Conservation (phyloP, 2,888 invertebrate genomes). For the Opisthograptis luteolata region DNA sequence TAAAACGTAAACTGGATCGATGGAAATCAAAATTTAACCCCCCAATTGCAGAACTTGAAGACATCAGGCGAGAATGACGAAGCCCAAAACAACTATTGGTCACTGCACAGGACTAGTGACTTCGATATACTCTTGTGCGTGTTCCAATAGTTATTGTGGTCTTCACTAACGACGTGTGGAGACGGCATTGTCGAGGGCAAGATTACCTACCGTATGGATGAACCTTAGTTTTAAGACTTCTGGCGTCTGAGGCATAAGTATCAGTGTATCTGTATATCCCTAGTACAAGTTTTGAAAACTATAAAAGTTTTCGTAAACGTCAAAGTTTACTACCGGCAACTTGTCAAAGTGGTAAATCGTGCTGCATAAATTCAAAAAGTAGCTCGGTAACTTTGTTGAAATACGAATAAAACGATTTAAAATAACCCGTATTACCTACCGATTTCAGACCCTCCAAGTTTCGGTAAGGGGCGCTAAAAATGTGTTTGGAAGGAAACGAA, state of each 20-base stretch:
- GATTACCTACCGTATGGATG: not conserved
- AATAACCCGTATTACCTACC: too few relatives aligned
- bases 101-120: constrained; percentile 97
- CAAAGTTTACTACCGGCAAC: too few relatives aligned
- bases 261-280: too few relatives aligned
- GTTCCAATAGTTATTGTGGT: constrained; percentile 99
- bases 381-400: too few relatives aligned
- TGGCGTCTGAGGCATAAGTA: not conserved
- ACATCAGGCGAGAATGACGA: constrained; percentile 56
- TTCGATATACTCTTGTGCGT: constrained; percentile 97
- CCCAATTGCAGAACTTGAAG: constrained; percentile 30
- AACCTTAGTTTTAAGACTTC: not conserved
- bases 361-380: too few relatives aligned
- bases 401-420: too few relatives aligned
- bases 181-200: constrained; percentile 16
- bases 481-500: too few relatives aligned
- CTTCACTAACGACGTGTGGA: constrained; percentile 70
- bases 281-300: too few relatives aligned
- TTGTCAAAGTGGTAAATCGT: too few relatives aligned
- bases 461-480: too few relatives aligned
- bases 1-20: constrained; percentile 4
- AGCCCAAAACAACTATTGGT: constrained; percentile 98
- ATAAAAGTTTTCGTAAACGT: too few relatives aligned
- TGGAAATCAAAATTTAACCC: constrained; percentile 3
- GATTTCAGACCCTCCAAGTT: too few relatives aligned